phyloP scores from a whole-genome alignment of 2,113 vertebrate genomes.

The Zapornia atra region DNA sequence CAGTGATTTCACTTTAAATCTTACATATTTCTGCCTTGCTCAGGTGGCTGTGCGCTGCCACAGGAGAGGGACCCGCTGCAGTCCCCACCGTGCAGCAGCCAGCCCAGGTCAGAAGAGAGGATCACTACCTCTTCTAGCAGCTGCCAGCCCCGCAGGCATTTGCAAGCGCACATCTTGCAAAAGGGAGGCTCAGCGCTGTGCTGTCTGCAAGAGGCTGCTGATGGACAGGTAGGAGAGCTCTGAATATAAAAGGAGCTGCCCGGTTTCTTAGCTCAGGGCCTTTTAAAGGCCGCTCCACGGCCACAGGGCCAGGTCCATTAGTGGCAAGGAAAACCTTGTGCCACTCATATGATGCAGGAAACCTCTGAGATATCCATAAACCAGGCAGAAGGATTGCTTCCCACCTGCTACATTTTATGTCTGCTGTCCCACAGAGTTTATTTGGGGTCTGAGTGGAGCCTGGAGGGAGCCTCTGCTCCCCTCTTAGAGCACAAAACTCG shows the following conservation, averaged over 20 bases:
- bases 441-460: neutral
- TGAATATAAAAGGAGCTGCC: neutral
- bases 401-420: neutral
- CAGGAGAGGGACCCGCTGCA: neutral
- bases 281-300: accelerated
- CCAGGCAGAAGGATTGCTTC: neutral
- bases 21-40: neutral
- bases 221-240: neutral
- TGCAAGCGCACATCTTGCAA: accelerated
- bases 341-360: accelerated
- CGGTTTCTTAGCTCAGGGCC: neutral
- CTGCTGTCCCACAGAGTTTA: accelerated
- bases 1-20: neutral
- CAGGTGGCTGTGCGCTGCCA: neutral
- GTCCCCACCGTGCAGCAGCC: neutral
- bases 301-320: neutral
- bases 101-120: neutral
- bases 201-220: neutral
- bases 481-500: neutral
- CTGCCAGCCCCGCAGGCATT: neutral
- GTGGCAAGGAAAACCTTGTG: neutral
- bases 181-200: neutral
- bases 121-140: neutral
- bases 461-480: neutral
- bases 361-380: neutral